phyloP scores from a whole-genome alignment of 1,140 invertebrate genomes.

The Penaeus chinensis region DNA sequence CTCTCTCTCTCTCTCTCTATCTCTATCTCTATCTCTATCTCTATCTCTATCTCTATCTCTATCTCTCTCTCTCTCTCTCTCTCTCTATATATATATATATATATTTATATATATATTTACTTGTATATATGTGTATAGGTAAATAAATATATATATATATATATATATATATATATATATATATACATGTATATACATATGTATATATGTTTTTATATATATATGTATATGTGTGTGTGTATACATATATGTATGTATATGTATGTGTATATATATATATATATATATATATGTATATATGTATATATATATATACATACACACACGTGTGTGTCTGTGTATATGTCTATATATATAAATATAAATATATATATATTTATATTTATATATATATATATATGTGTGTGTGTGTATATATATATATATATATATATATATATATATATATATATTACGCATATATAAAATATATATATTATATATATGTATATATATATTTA shows the following conservation, averaged over 20 bases:
- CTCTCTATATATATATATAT: no score
- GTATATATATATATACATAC: not conserved
- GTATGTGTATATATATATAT: not conserved
- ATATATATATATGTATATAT: not conserved
- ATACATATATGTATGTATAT: not conserved
- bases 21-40: no score
- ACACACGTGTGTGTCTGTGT: not conserved
- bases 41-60: no score
- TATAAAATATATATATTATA: not conserved
- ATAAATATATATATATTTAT: no score
- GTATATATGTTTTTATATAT: slow-evolving; percentile 4
- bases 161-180: no score
- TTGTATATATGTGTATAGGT: no score
- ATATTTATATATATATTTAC: no score
- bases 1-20: no score
- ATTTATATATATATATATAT: no score
- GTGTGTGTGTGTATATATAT: not conserved
- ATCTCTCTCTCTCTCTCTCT: no score
- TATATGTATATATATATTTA: not conserved
- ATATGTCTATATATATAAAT: no score
- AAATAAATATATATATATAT: no score
- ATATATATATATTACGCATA: not conserved
- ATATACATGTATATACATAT: not conserved
- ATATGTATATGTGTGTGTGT: not conserved
- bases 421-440: slow-evolving; percentile 5